A percentile compares a stretch with the other conserved stretches of the same genome.
These are phyloP conservation scores for Nesoenas mayeri DNA, from an alignment of 2,113 vertebrate species.

Conservation along the genomic window DNA sequence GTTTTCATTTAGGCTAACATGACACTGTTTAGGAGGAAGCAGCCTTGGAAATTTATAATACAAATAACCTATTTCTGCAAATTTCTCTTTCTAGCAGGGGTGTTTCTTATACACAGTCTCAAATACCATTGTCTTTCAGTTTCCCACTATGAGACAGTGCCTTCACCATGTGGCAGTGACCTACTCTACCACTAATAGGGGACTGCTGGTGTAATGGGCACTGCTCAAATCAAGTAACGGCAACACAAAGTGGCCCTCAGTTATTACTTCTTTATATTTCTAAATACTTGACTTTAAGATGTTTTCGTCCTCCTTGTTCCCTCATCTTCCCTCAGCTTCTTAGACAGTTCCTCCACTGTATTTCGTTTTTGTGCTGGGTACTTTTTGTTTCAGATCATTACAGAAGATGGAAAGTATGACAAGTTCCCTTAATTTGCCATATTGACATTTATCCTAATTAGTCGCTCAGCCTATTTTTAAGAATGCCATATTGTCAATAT, in stretches of 20 bases:
- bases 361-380: not conserved
- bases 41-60: not conserved
- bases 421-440: not conserved
- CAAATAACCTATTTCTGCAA: not conserved
- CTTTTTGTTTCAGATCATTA: not conserved
- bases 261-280: not conserved
- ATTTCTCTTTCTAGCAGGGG: not conserved
- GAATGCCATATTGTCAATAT: not conserved
- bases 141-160: not conserved
- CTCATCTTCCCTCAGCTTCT: not conserved
- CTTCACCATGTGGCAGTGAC: not conserved
- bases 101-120: not conserved
- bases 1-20: not conserved
- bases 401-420: not conserved
- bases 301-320: not conserved
- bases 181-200: not conserved
- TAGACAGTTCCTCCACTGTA: not conserved
- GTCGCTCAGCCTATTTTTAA: not conserved
- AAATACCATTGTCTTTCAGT: not conserved
- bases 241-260: not conserved
- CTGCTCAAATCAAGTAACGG: not conserved
- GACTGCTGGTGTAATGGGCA: not conserved
- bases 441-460: constrained; percentile 11
- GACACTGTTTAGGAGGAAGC: not conserved
- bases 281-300: not conserved